Percentiles rank a stretch among this genome's conserved stretches.
Conservation (phyloP, 1,140 invertebrate species). For the Heliconius himera region DNA sequence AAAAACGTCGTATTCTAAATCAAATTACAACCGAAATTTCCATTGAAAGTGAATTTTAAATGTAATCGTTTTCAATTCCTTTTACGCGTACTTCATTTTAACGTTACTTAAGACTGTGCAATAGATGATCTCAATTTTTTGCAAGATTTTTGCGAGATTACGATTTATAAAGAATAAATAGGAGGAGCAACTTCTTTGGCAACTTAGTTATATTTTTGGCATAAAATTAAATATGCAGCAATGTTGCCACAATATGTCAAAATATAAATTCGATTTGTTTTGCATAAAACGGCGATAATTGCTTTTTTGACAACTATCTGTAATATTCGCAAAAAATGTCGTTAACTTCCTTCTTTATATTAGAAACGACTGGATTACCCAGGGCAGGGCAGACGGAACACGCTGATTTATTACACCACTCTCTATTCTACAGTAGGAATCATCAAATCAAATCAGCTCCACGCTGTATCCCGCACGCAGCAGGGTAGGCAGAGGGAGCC, state of each 20-base stretch:
- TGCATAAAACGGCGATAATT: not conserved
- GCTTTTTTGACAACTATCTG: not conserved
- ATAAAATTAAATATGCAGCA: not conserved
- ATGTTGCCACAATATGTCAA: not conserved
- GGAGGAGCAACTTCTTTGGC: not conserved
- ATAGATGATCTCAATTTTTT: slow-evolving; percentile 10
- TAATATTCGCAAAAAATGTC: too few species aligned
- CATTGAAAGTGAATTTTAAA: not conserved
- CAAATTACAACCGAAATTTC: not conserved
- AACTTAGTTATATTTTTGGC: not conserved
- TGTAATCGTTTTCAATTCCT: not conserved
- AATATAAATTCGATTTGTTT: not conserved
- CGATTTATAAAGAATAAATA: not conserved
- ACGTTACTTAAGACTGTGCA: not conserved
- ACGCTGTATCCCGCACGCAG: too few species aligned
- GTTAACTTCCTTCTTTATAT: too few species aligned
- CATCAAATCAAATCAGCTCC: too few species aligned
- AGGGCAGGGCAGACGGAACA: too few species aligned
- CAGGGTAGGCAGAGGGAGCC: too few species aligned
- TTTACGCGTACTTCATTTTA: not conserved
- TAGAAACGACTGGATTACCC: too few species aligned
- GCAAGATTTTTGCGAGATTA: slow-evolving; percentile 3
- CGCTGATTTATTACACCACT: too few species aligned
- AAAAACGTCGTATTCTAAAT: not conserved
- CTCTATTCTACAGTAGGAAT: too few species aligned